Percentiles rank a stretch among this genome's conserved stretches.
These are phyloP conservation scores for Cariama cristata DNA, from an alignment of 2,113 vertebrate genomes.

Conservation along the genomic window DNA sequence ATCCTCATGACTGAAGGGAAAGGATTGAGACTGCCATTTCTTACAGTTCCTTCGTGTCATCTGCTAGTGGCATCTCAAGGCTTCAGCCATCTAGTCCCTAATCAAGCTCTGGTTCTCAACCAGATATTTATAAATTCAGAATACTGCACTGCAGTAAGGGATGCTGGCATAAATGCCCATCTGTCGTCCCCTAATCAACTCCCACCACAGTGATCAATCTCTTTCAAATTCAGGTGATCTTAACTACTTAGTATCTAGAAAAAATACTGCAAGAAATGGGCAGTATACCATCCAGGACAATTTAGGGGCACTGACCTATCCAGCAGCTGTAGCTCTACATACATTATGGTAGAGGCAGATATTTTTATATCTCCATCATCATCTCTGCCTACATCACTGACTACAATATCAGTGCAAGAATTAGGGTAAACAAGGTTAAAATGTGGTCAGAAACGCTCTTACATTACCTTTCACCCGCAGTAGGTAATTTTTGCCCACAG, in stretches of 20 bases:
- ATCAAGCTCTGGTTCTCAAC: slow-evolving; percentile 32
- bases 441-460: not conserved
- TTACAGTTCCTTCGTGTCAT: not conserved
- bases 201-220: slow-evolving; percentile 13
- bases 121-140: slow-evolving; percentile 44
- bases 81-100: slow-evolving; percentile 11
- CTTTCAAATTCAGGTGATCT: slow-evolving; percentile 25
- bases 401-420: not conserved
- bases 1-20: not conserved
- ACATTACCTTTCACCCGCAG: not conserved
- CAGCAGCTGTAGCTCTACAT: not conserved
- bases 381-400: not conserved
- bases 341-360: not conserved
- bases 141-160: slow-evolving; percentile 6
- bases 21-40: not conserved
- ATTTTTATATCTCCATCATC: not conserved
- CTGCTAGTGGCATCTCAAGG: not conserved
- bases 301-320: not conserved
- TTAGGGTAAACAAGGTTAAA: not conserved
- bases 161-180: not conserved
- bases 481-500: not conserved
- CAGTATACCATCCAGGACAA: not conserved
- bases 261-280: not conserved
- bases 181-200: slow-evolving; percentile 46
- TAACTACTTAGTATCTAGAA: not conserved